Conservation (phyloP, 2,888 invertebrate genomes). For the Protonemura montana region DNA sequence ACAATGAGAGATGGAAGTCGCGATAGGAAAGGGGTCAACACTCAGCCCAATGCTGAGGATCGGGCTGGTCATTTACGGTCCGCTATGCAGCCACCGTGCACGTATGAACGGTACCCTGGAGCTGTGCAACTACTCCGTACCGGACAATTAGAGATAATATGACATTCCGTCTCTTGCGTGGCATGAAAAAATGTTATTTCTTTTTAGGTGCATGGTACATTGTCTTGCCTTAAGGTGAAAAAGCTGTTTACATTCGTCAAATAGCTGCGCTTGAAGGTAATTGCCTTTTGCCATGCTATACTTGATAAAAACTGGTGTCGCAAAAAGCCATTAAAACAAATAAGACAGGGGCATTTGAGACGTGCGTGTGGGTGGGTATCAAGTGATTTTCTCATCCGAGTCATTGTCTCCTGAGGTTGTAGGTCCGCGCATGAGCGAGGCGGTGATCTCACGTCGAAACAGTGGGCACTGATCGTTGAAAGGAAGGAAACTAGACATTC, state of each 20-base stretch:
- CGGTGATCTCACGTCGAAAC: not conserved
- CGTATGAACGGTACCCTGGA: not conserved
- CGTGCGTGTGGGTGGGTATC: not conserved
- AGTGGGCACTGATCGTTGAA: not conserved
- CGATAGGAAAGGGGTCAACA: conserved; percentile 43
- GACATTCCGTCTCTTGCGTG: not conserved
- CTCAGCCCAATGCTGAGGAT: not conserved
- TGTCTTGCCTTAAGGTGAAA: not conserved
- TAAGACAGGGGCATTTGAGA: not conserved
- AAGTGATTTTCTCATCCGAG: not conserved
- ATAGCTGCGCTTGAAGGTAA: not conserved
- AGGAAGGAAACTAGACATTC: not conserved
- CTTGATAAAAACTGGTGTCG: not conserved
- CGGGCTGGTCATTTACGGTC: not conserved
- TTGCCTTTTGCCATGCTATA: not conserved
- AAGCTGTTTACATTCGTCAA: not conserved
- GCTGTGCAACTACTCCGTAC: not conserved
- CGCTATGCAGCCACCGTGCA: not conserved
- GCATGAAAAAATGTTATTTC: not conserved
- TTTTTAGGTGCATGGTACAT: not conserved
- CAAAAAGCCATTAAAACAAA: not conserved
- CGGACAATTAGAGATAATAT: not conserved
- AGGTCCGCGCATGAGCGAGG: not conserved
- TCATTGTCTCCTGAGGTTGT: not conserved
- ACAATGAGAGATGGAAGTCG: conserved; percentile 40